Percentiles rank a stretch among this genome's conserved stretches.
Evolutionary conservation across 2,797 vertebrate genomes (phyloP).

Genomic region (Poliocrania exsul): DNA sequence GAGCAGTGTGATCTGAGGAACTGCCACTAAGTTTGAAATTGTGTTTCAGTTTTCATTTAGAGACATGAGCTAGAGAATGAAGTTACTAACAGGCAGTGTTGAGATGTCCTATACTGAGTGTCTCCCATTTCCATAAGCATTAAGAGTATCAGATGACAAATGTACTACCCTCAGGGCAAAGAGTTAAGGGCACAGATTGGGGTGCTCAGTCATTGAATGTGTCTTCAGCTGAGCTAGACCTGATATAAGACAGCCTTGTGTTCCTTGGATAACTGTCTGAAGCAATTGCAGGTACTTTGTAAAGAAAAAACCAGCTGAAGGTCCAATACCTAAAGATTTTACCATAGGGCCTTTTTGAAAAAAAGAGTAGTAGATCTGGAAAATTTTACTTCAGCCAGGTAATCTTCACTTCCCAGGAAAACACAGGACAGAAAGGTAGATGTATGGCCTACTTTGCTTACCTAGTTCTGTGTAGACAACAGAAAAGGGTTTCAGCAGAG

Average conservation of each 20-base stretch:
- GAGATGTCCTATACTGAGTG: background rate
- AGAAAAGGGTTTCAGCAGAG: background rate
- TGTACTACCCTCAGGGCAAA: background rate
- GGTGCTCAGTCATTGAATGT: background rate
- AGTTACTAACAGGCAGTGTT: background rate
- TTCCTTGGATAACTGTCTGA: background rate
- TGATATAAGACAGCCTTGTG: background rate
- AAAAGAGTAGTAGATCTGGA: background rate
- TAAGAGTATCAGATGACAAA: background rate
- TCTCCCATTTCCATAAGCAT: background rate
- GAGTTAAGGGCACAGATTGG: background rate
- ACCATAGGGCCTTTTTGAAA: background rate
- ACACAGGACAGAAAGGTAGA: background rate
- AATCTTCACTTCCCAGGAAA: background rate
- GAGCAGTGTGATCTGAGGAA: background rate
- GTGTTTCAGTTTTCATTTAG: background rate
- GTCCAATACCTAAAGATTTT: background rate
- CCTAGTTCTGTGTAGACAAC: background rate
- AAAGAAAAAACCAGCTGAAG: background rate
- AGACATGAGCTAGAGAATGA: fast-evolving
- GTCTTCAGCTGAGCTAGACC: background rate
- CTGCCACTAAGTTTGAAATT: background rate
- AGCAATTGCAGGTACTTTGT: background rate
- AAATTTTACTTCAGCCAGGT: background rate
- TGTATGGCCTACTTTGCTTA: background rate